Conservation (phyloP, 2,113 vertebrate species). For the Baryphthengus martii region DNA sequence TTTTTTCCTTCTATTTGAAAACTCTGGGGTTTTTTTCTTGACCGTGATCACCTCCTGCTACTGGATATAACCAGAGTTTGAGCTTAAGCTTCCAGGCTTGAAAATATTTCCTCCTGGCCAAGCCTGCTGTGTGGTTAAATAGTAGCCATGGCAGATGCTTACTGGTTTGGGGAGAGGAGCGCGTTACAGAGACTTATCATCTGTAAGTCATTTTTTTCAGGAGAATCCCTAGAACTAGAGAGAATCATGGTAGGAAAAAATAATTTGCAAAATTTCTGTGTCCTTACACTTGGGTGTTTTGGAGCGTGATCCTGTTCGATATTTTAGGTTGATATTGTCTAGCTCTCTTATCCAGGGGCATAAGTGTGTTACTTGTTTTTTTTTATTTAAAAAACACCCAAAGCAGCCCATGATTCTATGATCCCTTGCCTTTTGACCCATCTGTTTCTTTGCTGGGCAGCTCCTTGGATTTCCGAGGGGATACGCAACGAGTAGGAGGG, state of each 20-base stretch:
- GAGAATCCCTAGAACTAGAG: neutral
- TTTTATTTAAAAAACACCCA: too few relatives aligned
- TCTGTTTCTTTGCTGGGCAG: neutral
- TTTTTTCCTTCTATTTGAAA: neutral
- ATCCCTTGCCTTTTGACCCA: neutral
- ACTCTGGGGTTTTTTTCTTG: neutral
- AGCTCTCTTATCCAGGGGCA: neutral
- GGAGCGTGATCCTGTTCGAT: neutral
- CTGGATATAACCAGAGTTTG: neutral
- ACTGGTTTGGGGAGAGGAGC: conserved; percentile 11
- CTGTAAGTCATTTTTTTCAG: conserved; percentile 1
- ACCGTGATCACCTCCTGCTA: neutral
- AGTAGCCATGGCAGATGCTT: conserved; percentile 33
- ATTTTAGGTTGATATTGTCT: neutral
- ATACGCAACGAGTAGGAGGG: neutral
- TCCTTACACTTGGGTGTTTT: neutral
- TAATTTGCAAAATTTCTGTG: neutral
- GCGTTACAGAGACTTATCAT: conserved; percentile 17
- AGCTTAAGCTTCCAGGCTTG: neutral
- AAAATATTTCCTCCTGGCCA: neutral
- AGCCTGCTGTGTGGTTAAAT: conserved; percentile 38
- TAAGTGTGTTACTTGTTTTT: too few relatives aligned
- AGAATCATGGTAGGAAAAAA: neutral
- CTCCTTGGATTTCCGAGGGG: neutral
- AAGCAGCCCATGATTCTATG: neutral